Evolutionary conservation across 2,113 vertebrate genomes (phyloP), one percentile per base, ranked within the genome.

Genomic region (Festucalex cinctus): DNA sequence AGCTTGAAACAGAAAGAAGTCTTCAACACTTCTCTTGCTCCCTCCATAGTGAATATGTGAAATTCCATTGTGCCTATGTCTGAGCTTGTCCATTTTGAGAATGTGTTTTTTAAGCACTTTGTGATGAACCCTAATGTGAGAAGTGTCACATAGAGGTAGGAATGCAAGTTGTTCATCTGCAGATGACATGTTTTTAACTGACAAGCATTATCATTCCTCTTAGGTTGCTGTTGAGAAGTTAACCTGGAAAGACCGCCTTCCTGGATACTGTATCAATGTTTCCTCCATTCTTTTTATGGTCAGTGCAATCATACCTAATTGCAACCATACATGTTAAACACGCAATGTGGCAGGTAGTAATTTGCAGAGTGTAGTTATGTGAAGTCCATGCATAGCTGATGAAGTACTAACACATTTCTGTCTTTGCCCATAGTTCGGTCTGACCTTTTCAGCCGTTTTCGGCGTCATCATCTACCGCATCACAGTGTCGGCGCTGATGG

Each of bases 221-320:
- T 63, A 92, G 90, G 24, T 79, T 88, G 91, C 87, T 78, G 88
- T 92, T 43, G 92, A 96, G 58, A 96, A 95, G 79, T 81, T 99
- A 84, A 96, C 90, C 6, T 98, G 95, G 93, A 95, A 85, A 78
- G 96, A 99, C 71, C 93, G 95, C 8, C 85, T 95, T 37, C 94
- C 96, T 66, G 96, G 96, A 73, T 99, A 98, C 73, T 86, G 94
- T 75, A 92, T 95, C 66, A 98, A 96, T 68, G 90, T 95, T 1
- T 94, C 94, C 56, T 91, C 96, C 54, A 96, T 98, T 84, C 91
- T 98, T 76, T 95, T 98, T 35, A 98, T 99, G 96, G 97, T 97
- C 82, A 79, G 86, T 74, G 22, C 26, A 19, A 28, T 54, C 51
- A 71, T 41, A 14, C 43, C 65, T 19, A 59, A 41, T 32, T 35